Conservation (phyloP, 2,797 vertebrate species). For the Arremon brunneinucha region DNA sequence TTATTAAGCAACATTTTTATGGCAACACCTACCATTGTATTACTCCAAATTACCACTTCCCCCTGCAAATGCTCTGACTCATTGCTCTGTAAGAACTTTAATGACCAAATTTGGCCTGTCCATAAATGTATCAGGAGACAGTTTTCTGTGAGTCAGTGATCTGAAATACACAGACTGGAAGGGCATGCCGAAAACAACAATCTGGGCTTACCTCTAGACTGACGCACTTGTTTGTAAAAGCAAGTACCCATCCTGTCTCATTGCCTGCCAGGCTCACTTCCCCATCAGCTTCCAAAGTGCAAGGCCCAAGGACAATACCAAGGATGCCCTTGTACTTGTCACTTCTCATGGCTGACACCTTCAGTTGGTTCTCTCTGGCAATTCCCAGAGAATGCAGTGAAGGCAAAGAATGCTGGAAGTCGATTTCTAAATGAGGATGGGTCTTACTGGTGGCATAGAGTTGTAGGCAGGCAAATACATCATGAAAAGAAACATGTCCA, state of each 20-base stretch:
- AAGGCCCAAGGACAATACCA: slow-evolving; percentile 73
- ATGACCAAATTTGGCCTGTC: not conserved
- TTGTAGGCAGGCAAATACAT: slow-evolving; percentile 49
- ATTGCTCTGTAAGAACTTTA: not conserved
- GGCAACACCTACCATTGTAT: not conserved
- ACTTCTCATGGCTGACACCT: slow-evolving; percentile 35
- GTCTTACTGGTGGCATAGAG: slow-evolving; percentile 42
- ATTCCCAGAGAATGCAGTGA: slow-evolving; percentile 66
- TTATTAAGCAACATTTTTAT: not conserved
- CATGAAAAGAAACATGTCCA: slow-evolving; percentile 39
- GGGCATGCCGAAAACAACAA: not conserved
- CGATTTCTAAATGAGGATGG: slow-evolving; percentile 57
- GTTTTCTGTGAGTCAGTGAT: not conserved
- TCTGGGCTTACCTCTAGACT: slow-evolving; percentile 71
- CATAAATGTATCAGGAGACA: not conserved
- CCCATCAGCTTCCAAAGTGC: slow-evolving; percentile 65
- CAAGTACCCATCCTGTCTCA: slow-evolving; percentile 65
- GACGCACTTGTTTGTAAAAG: slow-evolving; percentile 74
- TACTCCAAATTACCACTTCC: not conserved
- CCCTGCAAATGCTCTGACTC: not conserved
- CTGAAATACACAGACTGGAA: not conserved
- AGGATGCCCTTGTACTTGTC: slow-evolving; percentile 46
- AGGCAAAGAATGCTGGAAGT: slow-evolving; percentile 72
- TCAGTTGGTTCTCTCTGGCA: slow-evolving; percentile 64
- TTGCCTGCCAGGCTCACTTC: slow-evolving; percentile 29